phyloP scores from a whole-genome alignment of 2,888 invertebrate species.

The Drosophila monieri region DNA sequence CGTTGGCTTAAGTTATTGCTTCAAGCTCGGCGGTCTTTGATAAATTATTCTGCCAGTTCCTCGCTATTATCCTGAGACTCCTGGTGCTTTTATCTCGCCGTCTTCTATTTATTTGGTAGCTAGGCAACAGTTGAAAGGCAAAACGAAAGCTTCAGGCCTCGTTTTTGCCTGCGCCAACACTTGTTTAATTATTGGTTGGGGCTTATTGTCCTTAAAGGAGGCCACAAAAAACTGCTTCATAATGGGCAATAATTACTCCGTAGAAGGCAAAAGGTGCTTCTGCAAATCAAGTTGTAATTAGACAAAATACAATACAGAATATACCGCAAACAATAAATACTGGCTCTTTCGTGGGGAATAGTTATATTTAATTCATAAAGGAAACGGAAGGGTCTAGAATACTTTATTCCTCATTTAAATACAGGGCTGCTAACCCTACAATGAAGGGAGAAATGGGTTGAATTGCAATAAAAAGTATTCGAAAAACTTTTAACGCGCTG shows the following conservation, averaged over 20 bases:
- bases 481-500: constrained; percentile 58
- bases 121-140: constrained; percentile 44
- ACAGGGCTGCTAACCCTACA: background rate
- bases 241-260: constrained; percentile 58
- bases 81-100: background rate
- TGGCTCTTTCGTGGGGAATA: background rate
- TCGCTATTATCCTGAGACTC: constrained; percentile 17
- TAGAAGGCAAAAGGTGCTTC: background rate
- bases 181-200: constrained; percentile 43
- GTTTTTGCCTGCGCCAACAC: constrained; percentile 32
- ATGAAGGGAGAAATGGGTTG: constrained; percentile 1
- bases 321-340: background rate
- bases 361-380: constrained; percentile 7
- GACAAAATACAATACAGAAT: background rate
- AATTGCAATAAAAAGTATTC: constrained; percentile 48
- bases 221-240: constrained; percentile 36
- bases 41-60: constrained; percentile 60
- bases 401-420: background rate
- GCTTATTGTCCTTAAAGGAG: background rate
- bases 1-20: constrained; percentile 43
- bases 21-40: constrained; percentile 59
- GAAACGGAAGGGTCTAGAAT: background rate
- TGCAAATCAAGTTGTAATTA: background rate
- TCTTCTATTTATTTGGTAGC: constrained; percentile 20
- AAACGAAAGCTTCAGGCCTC: constrained; percentile 6